Evolutionary conservation across 1,140 invertebrate species (phyloP).

Genomic region (Nasonia longicornis): DNA sequence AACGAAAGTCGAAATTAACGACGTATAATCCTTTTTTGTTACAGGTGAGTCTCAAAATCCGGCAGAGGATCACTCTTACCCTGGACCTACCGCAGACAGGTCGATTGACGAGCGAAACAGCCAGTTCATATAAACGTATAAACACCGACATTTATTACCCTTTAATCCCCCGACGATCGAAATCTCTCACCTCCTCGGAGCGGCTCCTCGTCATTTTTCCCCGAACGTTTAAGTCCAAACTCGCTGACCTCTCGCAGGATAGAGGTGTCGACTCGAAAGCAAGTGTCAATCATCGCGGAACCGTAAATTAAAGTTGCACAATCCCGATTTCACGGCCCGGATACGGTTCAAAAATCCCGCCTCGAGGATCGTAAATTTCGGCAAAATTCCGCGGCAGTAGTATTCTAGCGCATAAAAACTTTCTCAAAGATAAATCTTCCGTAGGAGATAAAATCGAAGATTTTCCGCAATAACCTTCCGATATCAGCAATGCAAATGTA

Average conservation of each 20-base stretch:
- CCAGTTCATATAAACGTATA: slow-evolving; percentile 20
- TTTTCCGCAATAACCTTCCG: too few relatives aligned
- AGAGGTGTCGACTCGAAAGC: slow-evolving; percentile 8
- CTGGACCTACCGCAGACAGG: background rate
- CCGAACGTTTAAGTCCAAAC: slow-evolving; percentile 7
- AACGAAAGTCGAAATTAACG: background rate
- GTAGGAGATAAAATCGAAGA: background rate
- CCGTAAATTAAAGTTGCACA: slow-evolving; percentile 35
- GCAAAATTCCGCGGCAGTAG: background rate
- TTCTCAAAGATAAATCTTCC: background rate
- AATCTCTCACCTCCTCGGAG: background rate
- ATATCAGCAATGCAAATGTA: background rate
- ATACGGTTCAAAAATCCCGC: slow-evolving; percentile 3
- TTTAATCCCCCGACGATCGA: background rate
- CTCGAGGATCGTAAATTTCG: background rate
- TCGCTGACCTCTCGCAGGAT: background rate
- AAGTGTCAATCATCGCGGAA: slow-evolving; percentile 28
- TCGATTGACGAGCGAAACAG: slow-evolving; percentile 45
- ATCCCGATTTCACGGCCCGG: slow-evolving; percentile 28
- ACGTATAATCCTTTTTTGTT: slow-evolving; percentile 14
- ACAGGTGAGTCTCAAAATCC: slow-evolving; percentile 25
- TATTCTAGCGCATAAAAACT: too few relatives aligned
- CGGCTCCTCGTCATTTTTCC: slow-evolving; percentile 17
- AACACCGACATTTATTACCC: slow-evolving; percentile 28
- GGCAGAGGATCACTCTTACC: background rate